Evolutionary conservation across 2,797 vertebrate genomes (phyloP), one percentile per base, ranked within the genome.

Genomic region (Pangasius sanitwongsei): DNA sequence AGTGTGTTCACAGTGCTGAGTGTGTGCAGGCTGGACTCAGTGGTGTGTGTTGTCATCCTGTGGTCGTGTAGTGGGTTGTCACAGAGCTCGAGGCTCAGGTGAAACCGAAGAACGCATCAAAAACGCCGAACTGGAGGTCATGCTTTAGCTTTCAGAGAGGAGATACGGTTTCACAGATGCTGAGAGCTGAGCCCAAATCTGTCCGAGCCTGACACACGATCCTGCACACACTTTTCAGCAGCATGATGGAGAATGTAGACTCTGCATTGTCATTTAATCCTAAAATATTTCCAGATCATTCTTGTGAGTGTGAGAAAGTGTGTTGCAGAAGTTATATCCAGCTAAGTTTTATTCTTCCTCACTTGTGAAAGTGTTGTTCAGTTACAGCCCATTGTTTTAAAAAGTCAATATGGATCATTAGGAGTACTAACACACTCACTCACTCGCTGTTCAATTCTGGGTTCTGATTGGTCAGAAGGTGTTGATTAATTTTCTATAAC

Each of bases 41-140:
- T 87, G 87, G 75, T 81, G 55, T 89, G 83, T 90, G 89, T 88
- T 90, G 86, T 89, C 78, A 88, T 88, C 67, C 88, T 89, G 90
- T 84, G 91, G 91, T 89, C 37, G 80, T 88, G 89, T 90, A 90
- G 83, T 91, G 86, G 86, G 78, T 90, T 85, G 90, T 89, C 85
- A 88, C 78, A 69, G 88, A 86, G 50, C 90, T 89, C 9, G 34
- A 87, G 80, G 80, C 85, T 87, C 84, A 2, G 84, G 37, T 0
- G 90, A 89, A 90, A 89, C 83, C 83, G 67, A 83, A 92, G 92
- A 87, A 85, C n/a, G 44, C 86, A 86, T 91, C 74, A 75, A 89
- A 89, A 28, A 86, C 88, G 77, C 13, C 41, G 69, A 67, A 59
- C 83, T 91, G 87, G 90, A 91, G 91, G 90, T 91, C 91, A 89